Conservation (phyloP, 2,113 vertebrate genomes). For the Petaurus breviceps region DNA sequence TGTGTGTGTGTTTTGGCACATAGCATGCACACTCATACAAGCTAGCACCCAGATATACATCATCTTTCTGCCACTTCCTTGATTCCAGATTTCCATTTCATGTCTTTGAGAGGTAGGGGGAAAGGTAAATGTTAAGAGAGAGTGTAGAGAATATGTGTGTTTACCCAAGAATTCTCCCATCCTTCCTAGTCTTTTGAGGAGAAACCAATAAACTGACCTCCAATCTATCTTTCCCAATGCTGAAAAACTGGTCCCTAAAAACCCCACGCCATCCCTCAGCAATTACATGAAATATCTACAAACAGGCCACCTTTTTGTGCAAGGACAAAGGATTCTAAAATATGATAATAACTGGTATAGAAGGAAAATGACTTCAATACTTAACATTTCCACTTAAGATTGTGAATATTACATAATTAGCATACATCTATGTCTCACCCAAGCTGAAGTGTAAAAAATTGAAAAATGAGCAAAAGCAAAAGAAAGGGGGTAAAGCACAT, state of each 20-base stretch:
- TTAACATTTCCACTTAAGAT: background rate
- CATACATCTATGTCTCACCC: background rate
- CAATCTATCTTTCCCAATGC: background rate
- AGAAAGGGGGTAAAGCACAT: background rate
- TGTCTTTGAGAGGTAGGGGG: background rate
- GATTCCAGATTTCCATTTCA: background rate
- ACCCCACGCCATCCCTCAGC: background rate
- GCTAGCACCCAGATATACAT: slow-evolving; percentile 4
- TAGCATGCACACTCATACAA: background rate
- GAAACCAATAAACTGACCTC: background rate
- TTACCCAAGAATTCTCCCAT: background rate
- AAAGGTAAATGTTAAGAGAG: background rate
- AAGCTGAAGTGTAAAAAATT: slow-evolving; percentile 19
- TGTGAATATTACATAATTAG: background rate
- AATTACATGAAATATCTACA: background rate
- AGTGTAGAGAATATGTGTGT: background rate
- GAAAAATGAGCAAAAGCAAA: background rate
- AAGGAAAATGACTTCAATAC: background rate
- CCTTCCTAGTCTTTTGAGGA: background rate
- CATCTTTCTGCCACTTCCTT: slow-evolving; percentile 16
- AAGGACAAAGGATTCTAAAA: background rate
- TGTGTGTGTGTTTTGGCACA: background rate
- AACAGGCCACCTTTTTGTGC: background rate
- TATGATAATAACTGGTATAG: background rate
- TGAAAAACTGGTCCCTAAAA: background rate